phyloP scores from a whole-genome alignment of 2,113 vertebrate genomes.

The Numenius arquata region DNA sequence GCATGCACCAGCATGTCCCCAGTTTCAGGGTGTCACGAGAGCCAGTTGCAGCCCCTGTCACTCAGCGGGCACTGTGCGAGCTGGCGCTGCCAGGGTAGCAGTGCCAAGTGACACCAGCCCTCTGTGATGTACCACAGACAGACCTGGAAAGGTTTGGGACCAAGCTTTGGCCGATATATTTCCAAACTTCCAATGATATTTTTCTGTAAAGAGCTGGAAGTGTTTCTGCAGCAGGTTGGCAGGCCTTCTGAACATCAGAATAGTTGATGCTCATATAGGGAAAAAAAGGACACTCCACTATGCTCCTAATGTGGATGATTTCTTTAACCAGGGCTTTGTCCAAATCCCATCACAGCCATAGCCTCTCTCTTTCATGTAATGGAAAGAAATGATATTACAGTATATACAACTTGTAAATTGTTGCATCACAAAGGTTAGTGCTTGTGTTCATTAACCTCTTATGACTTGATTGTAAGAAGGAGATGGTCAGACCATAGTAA shows the following conservation, averaged over 20 bases:
- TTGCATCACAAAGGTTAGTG: not conserved
- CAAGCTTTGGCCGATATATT: not conserved
- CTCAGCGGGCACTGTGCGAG: not conserved
- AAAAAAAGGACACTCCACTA: not conserved
- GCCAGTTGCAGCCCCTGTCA: not conserved
- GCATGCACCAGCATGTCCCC: fast-evolving
- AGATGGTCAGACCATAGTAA: not conserved
- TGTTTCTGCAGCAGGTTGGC: not conserved
- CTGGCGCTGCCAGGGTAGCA: fast-evolving
- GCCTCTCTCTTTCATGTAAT: not conserved
- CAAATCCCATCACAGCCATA: not conserved
- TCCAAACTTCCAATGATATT: not conserved
- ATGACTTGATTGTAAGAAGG: not conserved
- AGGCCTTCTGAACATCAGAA: not conserved
- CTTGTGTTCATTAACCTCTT: not conserved
- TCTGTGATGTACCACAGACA: not conserved
- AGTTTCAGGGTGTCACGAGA: not conserved
- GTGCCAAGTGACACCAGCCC: not conserved
- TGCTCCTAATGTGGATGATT: not conserved
- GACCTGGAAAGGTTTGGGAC: not conserved
- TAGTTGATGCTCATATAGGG: not conserved
- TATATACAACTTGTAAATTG: not conserved
- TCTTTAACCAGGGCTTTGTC: not conserved
- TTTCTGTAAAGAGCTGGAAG: not conserved
- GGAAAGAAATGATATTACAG: not conserved